Conservation (phyloP, 2,797 vertebrate species). For the Sebastes diaconus region DNA sequence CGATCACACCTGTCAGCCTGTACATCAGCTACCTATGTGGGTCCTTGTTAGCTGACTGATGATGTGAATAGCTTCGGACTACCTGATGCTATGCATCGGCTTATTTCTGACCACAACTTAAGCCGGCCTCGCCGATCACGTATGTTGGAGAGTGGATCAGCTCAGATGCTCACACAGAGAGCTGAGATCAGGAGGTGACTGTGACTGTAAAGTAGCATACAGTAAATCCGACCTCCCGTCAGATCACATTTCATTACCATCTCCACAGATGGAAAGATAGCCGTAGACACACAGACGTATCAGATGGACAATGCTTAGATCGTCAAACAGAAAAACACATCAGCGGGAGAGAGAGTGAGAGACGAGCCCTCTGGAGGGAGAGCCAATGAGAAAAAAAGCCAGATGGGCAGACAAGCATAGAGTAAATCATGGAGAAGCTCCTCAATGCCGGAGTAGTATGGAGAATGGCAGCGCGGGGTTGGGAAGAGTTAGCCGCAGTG, state of each 20-base stretch:
- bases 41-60: conserved; percentile 59
- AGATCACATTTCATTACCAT: conserved; percentile 68
- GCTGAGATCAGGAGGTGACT: conserved; percentile 39
- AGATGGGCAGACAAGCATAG: conserved; percentile 69
- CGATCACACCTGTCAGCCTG: conserved; percentile 64
- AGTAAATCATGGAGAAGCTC: conserved; percentile 68
- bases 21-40: conserved; percentile 37
- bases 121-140: conserved; percentile 17
- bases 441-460: conserved; percentile 55
- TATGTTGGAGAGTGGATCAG: conserved; percentile 9
- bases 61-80: conserved; percentile 28
- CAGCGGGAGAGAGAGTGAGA: conserved; percentile 59
- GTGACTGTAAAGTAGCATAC: conserved; percentile 37
- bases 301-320: conserved; percentile 72
- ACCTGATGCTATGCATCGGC: conserved; percentile 13
- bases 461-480: conserved; percentile 56
- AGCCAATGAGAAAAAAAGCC: conserved; percentile 33
- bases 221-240: conserved; percentile 60
- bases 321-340: conserved; percentile 72
- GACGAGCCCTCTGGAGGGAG: conserved; percentile 52
- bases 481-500: conserved; percentile 68
- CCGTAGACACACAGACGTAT: conserved; percentile 56
- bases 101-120: conserved; percentile 44
- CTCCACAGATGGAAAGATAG: conserved; percentile 59
- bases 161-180: conserved; percentile 31